phyloP scores from a whole-genome alignment of 2,113 vertebrate genomes.

The Erythrolamprus reginae region DNA sequence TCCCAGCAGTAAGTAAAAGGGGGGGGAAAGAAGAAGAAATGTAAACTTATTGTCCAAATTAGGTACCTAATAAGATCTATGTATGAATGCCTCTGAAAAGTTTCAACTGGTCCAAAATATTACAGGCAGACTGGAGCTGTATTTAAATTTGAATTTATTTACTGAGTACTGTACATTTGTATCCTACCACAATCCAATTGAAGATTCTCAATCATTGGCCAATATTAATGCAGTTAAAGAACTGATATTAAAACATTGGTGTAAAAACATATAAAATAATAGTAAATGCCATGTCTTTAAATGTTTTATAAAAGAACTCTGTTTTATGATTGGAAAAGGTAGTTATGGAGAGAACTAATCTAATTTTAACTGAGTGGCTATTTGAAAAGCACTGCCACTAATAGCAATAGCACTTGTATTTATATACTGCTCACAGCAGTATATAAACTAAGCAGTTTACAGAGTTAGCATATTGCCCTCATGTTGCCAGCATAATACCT shows the following conservation, averaged over 20 bases:
- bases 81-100: not conserved
- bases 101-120: not conserved
- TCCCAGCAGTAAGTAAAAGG: not conserved
- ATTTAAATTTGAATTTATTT: not conserved
- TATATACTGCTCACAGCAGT: not conserved
- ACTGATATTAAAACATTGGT: not conserved
- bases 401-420: not conserved
- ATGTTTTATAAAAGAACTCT: not conserved
- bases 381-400: not conserved
- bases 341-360: not conserved
- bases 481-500: not conserved
- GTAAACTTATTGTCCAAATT: not conserved
- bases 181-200: not conserved
- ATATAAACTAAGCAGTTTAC: too few species aligned
- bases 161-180: not conserved
- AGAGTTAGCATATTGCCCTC: not conserved
- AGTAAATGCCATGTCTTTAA: not conserved
- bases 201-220: not conserved
- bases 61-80: not conserved
- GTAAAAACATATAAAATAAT: not conserved
- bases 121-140: not conserved
- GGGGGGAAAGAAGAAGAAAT: not conserved
- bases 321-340: not conserved
- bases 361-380: not conserved
- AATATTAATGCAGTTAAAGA: not conserved